A percentile compares a stretch with the other conserved stretches of the same genome.
Evolutionary conservation across 2,888 invertebrate genomes (phyloP).

Genomic region (Tortrix viridana): DNA sequence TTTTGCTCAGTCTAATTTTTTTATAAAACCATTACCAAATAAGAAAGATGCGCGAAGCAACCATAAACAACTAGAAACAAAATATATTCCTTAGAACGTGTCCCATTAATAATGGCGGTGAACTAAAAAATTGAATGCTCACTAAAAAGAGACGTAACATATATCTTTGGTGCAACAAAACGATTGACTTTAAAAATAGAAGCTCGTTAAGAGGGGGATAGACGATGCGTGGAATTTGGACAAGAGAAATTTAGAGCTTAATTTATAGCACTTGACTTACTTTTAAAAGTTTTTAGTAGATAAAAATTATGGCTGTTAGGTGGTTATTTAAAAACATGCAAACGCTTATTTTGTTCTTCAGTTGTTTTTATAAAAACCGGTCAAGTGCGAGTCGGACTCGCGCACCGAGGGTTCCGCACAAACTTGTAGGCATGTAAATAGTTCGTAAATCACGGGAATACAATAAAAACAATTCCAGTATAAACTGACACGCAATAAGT

Average conservation of each 20-base stretch:
- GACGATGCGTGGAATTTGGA: slow-evolving; percentile 5
- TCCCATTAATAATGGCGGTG: slow-evolving; percentile 39
- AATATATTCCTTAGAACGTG: background rate
- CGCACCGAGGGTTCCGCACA: too few relatives aligned
- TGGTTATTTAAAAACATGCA: too few relatives aligned
- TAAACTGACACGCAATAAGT: too few relatives aligned
- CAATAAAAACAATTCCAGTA: too few relatives aligned
- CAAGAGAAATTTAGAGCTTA: slow-evolving; percentile 8
- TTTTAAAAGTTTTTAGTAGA: background rate
- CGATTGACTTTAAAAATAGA: slow-evolving; percentile 19
- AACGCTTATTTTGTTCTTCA: too few relatives aligned
- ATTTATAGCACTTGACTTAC: slow-evolving; percentile 2
- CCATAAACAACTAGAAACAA: background rate
- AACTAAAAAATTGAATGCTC: slow-evolving; percentile 51
- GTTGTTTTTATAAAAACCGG: too few relatives aligned
- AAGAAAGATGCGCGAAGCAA: background rate
- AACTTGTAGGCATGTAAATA: too few relatives aligned
- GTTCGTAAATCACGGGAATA: too few relatives aligned
- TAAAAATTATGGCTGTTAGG: background rate
- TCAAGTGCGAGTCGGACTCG: too few relatives aligned
- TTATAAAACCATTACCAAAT: background rate
- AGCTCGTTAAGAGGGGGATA: slow-evolving; percentile 14
- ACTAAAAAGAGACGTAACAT: slow-evolving; percentile 44
- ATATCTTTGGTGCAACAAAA: slow-evolving; percentile 41
- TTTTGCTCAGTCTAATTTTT: too few relatives aligned